Evolutionary conservation across 2,113 vertebrate genomes (phyloP).

Genomic region (Boleophthalmus pectinirostris): DNA sequence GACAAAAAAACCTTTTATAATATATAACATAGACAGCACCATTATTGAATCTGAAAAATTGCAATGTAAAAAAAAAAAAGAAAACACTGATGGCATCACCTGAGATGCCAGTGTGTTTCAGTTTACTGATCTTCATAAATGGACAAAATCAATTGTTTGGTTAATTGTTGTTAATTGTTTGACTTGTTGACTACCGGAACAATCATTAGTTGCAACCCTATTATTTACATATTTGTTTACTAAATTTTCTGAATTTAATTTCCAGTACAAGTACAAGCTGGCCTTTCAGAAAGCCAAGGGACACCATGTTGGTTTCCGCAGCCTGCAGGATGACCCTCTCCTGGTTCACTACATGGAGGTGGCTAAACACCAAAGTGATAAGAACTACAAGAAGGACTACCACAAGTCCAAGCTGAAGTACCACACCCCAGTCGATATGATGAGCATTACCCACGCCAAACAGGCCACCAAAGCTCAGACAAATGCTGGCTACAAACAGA

Average conservation of each 20-base stretch:
- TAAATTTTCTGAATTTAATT: conserved; percentile 8
- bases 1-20: too few relatives aligned
- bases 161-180: too few relatives aligned
- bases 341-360: conserved; percentile 65
- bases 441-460: conserved; percentile 82
- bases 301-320: conserved; percentile 67
- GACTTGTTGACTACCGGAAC: too few relatives aligned
- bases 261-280: conserved; percentile 83
- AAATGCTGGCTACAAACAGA: conserved; percentile 43
- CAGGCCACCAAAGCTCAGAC: conserved; percentile 79
- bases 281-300: conserved; percentile 83
- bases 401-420: conserved; percentile 73
- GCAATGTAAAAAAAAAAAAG: too few relatives aligned
- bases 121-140: too few relatives aligned
- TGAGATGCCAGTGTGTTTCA: too few relatives aligned
- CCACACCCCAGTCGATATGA: conserved; percentile 82
- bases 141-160: too few relatives aligned
- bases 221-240: neutral
- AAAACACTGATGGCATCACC: too few relatives aligned
- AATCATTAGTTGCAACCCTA: too few relatives aligned
- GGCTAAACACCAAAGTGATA: conserved; percentile 52
- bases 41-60: too few relatives aligned
- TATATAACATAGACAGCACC: too few relatives aligned
- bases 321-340: conserved; percentile 56
- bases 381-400: conserved; percentile 61